Evolutionary conservation across 1,140 invertebrate species (phyloP), one percentile per base, ranked within the genome.

Genomic region (Platorchestia sp.): DNA sequence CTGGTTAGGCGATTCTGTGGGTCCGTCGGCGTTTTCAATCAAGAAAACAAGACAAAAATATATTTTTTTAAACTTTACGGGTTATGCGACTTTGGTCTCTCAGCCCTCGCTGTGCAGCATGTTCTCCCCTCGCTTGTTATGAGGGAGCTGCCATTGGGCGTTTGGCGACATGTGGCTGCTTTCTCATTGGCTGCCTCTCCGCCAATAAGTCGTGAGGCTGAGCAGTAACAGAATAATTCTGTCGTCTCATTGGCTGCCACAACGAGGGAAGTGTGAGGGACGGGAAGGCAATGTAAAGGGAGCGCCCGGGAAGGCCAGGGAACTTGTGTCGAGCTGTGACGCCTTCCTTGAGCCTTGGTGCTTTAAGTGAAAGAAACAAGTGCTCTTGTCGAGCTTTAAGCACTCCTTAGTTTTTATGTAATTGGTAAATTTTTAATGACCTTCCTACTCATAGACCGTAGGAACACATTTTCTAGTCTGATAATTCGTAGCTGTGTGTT

Each of bases 81-180:
- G 36, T 75, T 75, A 36, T 75, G 59, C 59, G 59, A 89, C 41
- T 22, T 43, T 89, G 40, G 91, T 93, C 91, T 44, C 10, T 19
- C 91, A 45, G 6, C 91, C 91, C 91, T 47, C 91, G 87, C n/a
- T 44, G 36, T 47, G 91, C 91, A 93, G 45, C 91, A n/a, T 93
- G 91, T 93, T 93, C 44, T 93, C 91, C 91, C 91, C 91, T 93
- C 91, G 36, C 91, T 93, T 93, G 91, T 93, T 93, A 93, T 93
- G 91, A 93, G 41, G 7, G 40, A 40, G 43, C 91, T 45, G 43
- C 44, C 41, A 93, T 93, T 93, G 91, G 91, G 19, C 91, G 45
- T 44, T 14, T 93, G 91, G 91, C 45, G 45, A 44, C 91, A 93
- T 93, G 40, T 93, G 91, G 40, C 10, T 16, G 91, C 7, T 44